phyloP scores from a whole-genome alignment of 2,113 vertebrate species.

The Cyprinodon variegatus region DNA sequence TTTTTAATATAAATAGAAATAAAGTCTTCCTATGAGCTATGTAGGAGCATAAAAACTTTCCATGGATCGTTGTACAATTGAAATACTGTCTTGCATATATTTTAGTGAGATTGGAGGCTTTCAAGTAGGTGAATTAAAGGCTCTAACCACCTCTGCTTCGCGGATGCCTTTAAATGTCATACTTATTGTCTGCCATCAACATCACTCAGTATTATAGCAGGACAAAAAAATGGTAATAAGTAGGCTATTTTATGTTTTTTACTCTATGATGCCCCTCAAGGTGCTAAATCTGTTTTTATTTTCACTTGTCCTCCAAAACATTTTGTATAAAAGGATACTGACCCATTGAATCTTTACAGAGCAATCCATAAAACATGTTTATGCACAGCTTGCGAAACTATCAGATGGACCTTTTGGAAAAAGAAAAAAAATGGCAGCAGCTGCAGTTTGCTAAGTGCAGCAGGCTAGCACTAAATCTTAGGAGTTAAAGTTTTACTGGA shows the following conservation, averaged over 20 bases:
- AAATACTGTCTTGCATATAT: slow-evolving; percentile 58
- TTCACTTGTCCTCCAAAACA: slow-evolving; percentile 96
- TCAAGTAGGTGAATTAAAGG: slow-evolving; percentile 64
- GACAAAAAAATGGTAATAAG: slow-evolving; percentile 77
- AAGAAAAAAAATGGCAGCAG: slow-evolving; percentile 90
- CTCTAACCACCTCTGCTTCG: slow-evolving; percentile 72
- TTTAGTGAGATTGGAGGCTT: slow-evolving; percentile 60
- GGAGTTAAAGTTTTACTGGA: slow-evolving; percentile 99
- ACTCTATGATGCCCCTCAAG: slow-evolving; percentile 71
- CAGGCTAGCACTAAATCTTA: slow-evolving; percentile 96
- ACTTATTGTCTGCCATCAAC: slow-evolving; percentile 61
- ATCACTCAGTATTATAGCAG: slow-evolving; percentile 81
- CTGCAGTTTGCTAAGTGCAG: slow-evolving; percentile 98
- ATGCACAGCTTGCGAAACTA: slow-evolving; percentile 97
- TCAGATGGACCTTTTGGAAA: slow-evolving; percentile 91
- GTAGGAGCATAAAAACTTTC: slow-evolving; percentile 44
- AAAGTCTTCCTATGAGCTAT: slow-evolving; percentile 20
- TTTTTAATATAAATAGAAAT: neutral
- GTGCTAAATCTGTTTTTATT: slow-evolving; percentile 78
- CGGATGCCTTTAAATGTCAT: slow-evolving; percentile 65
- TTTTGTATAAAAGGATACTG: slow-evolving; percentile 97
- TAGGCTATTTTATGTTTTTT: slow-evolving; percentile 57
- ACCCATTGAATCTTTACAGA: slow-evolving; percentile 97
- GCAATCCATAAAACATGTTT: slow-evolving; percentile 99
- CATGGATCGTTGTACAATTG: slow-evolving; percentile 57